phyloP scores from a whole-genome alignment of 2,797 vertebrate genomes.

The Astyanax mexicanus region DNA sequence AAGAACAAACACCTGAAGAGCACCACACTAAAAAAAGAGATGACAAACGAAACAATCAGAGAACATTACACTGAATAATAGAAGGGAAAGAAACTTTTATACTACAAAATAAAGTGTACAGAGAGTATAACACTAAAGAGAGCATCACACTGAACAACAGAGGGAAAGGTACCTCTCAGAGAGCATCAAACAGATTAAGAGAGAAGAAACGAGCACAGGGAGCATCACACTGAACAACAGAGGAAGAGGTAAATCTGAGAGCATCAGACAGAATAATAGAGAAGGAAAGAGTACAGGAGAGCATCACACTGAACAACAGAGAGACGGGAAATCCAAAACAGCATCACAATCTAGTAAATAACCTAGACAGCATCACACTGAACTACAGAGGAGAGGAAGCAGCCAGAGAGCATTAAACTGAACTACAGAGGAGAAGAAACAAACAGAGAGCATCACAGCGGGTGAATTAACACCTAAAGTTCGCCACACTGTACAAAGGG shows the following conservation, averaged over 20 bases:
- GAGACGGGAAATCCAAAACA: too few species aligned
- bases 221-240: not conserved
- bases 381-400: too few species aligned
- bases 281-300: not conserved
- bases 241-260: not conserved
- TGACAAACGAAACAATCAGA: not conserved
- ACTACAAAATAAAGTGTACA: not conserved
- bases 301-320: too few species aligned
- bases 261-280: not conserved
- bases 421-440: too few species aligned
- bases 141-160: not conserved
- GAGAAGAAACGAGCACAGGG: not conserved
- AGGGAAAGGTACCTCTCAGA: not conserved
- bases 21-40: not conserved
- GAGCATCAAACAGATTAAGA: not conserved
- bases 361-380: too few species aligned
- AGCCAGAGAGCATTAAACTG: too few species aligned
- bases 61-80: not conserved
- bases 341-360: too few species aligned
- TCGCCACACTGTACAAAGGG: too few species aligned
- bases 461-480: too few species aligned
- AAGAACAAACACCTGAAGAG: too few species aligned
- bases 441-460: too few species aligned
- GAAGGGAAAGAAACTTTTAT: too few species aligned
- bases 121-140: not conserved